These are phyloP conservation scores for Chrysodeixis includens DNA, from an alignment of 2,888 invertebrate species.

Conservation along the genomic window DNA sequence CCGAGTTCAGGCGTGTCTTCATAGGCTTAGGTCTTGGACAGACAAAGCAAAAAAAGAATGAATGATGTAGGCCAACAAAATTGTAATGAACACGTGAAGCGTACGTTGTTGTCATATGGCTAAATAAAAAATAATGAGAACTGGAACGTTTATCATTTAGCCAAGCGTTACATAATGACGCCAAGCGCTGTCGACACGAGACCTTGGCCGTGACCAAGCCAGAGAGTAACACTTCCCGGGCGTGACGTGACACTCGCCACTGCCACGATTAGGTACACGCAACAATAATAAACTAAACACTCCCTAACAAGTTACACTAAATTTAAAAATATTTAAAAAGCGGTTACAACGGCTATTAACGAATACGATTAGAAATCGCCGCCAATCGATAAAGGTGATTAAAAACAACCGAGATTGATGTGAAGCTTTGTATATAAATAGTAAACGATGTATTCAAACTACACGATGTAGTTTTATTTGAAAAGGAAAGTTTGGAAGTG, in stretches of 20 bases:
- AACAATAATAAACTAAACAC: constrained; percentile 65
- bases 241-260: constrained; percentile 70
- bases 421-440: neutral
- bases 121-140: constrained; percentile 62
- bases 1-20: neutral
- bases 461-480: neutral
- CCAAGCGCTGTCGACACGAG: constrained; percentile 73
- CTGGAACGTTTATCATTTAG: constrained; percentile 72
- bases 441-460: neutral
- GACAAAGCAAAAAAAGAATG: neutral
- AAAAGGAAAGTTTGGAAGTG: neutral
- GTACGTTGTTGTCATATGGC: constrained; percentile 39
- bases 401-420: neutral
- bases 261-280: constrained; percentile 72
- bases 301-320: constrained; percentile 49
- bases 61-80: constrained; percentile 1
- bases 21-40: neutral
- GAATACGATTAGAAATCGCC: constrained; percentile 22
- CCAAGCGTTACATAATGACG: constrained; percentile 79
- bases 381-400: constrained; percentile 17
- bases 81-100: neutral
- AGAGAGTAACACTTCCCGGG: constrained; percentile 77
- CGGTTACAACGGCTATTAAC: constrained; percentile 30
- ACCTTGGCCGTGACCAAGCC: constrained; percentile 88
- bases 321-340: constrained; percentile 45